A percentile compares a stretch with the other conserved stretches of the same genome.
Evolutionary conservation across 2,113 vertebrate genomes (phyloP).

Genomic region (Clinocottus analis): DNA sequence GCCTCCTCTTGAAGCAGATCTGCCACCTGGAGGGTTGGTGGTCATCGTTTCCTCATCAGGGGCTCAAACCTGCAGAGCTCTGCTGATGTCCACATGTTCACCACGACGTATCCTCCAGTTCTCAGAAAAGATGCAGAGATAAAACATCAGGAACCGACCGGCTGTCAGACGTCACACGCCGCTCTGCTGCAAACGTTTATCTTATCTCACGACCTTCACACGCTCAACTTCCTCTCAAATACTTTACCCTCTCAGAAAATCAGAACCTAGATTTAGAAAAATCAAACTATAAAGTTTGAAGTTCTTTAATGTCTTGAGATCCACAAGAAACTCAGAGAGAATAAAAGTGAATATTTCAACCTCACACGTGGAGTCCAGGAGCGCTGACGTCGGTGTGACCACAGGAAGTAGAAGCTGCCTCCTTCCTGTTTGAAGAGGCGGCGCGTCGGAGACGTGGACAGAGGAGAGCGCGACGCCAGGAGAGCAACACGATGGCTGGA

Average conservation of each 20-base stretch:
- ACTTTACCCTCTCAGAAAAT: neutral
- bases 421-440: neutral
- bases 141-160: neutral
- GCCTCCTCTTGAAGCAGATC: too few species aligned
- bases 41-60: neutral
- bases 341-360: neutral
- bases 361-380: neutral
- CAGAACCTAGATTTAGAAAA: neutral
- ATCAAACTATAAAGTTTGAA: neutral
- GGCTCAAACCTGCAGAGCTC: neutral
- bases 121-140: neutral
- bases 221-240: neutral
- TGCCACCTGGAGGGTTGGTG: too few species aligned
- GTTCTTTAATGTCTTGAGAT: neutral
- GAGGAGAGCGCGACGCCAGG: neutral
- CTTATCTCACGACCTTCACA: neutral
- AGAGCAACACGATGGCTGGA: neutral
- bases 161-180: neutral
- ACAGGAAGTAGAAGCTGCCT: neutral
- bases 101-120: too few species aligned
- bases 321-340: neutral
- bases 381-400: neutral
- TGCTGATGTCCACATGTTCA: neutral
- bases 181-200: neutral
- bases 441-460: neutral